Conservation (phyloP, 35 echinoderm and acorn worm species). For the Acanthaster planci region DNA sequence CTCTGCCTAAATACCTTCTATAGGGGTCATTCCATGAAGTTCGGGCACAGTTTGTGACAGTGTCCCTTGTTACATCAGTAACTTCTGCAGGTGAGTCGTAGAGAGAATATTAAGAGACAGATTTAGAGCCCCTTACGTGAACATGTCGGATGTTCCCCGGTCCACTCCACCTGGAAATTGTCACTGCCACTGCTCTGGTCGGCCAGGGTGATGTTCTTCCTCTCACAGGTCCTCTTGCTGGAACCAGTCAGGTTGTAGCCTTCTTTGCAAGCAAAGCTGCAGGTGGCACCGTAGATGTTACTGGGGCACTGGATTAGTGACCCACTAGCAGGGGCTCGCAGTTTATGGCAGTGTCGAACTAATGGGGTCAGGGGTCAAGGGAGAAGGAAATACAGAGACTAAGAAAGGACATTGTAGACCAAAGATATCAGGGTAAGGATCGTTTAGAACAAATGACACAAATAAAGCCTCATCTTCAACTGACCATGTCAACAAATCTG, state of each 20-base stretch:
- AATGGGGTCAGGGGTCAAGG: not conserved
- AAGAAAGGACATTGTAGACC: no score
- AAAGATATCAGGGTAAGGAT: no score
- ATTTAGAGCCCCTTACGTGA: not conserved
- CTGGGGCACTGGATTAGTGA: conserved; percentile 35
- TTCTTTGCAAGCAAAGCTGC: conserved; percentile 44
- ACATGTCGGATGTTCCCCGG: not conserved
- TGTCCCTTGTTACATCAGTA: no score
- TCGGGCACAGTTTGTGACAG: no score
- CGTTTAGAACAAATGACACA: no score
- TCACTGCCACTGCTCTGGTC: not conserved
- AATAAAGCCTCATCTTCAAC: no score
- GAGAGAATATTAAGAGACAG: no score
- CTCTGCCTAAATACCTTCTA: no score
- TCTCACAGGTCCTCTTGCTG: conserved; percentile 39
- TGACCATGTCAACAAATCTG: no score
- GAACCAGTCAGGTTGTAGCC: conserved; percentile 41
- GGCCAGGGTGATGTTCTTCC: not conserved
- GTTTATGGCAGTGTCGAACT: conserved; percentile 45
- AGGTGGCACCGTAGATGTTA: conserved; percentile 45
- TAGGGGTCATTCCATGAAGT: no score
- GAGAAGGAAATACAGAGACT: no score
- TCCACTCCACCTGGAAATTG: not conserved
- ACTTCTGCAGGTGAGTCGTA: no score
- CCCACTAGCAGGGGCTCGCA: conserved; percentile 51